Evolutionary conservation across 2,888 invertebrate species (phyloP), one percentile per base, ranked within the genome.

Genomic region (Protophormia terraenovae): DNA sequence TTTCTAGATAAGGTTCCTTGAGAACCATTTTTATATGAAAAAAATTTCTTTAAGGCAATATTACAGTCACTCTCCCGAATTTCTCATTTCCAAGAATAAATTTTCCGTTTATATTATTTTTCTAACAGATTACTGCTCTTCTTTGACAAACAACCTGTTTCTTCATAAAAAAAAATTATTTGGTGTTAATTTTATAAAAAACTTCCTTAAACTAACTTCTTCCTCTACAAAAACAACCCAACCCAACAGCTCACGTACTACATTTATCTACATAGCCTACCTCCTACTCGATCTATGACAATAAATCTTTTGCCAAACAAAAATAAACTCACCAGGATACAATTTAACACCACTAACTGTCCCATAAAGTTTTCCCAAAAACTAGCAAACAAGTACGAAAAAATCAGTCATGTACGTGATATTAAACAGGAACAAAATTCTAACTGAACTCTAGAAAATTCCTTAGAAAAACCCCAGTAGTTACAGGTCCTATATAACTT

Each of bases 221-320:
- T 50, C 45, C 50, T 50, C 5, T 10, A 29, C 14, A 41, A 14
- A 41, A 41, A 41, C 12, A 14, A 41, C 0, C 0, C 1, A 12
- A 41, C 12, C 10, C 38, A 45, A 32, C 12, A 45, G n/a, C 12
- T 6, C 19, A 41, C 0, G 38, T 27, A 5, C 12, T 12, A 58
- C 3, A 1, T 19, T 3, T 3, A n/a, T n/a, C n/a, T n/a, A 10
- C 7, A 3, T 19, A 5, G 4, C 4, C 19, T 58, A 73, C 66
- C 73, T 35, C 72, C 66, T 38, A 27, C 7, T 3, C 14, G 14
- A 1, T 1, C 7, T 16, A 24, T 19, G 22, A n/a, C 5, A 45
- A 67, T 80, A 80, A 80, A 73, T 80, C 80, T 67, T 60, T 16
- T 6, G 24, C 29, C 12, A 29, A 53, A 71, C 50, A 71, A 71